Base-by-base conservation (phyloP, 2,113 vertebrate genomes). In the Prolemur simus region DNA sequence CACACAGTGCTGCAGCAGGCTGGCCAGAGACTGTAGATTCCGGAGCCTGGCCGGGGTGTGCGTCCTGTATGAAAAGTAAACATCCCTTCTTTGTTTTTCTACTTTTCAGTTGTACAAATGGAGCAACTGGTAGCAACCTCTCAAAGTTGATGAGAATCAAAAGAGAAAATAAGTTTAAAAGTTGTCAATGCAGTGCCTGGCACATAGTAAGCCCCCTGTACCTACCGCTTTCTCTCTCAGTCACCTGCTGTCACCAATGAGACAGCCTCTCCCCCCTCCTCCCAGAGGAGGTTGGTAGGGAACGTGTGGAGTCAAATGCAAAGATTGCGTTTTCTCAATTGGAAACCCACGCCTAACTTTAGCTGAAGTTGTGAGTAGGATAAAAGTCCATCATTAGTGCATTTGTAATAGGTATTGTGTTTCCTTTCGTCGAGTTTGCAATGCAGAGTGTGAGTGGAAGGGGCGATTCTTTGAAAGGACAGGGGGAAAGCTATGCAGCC, bases 1-100 rank as follows among this genome's bases (percentile, higher is more conserved):
- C 18, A 64, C 18, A 74, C 21, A 18, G 29, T 8, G 3, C 3
- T 6, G 10, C 5, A 4, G 29, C 6, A 0, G 32, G 20, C 25
- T 66, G 69, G 29, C 27, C 42, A 56, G 69, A 89, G 69, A 69
- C 34, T 11, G 4, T 8, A 15, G 68, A 3, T 47, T n/a, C 63
- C 14, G 9, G 80, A 80, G 14, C 25, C 68, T 42, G n/a, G 84
- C 37, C 47, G 6, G n/a, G n/a, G 52, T 39, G 8, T 25, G 21
- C 27, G 0, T 80, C 76, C 27, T 45, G 64, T 14, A 27, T 66
- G 80, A 71, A 54, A 83, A 89, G 58, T 34, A 84, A 64, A 27
- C 37, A 45, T 23, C 29, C 23, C 29, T 3, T 27, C 29, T 39
- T 32, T 42, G 34, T 47, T 47, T 25, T n/a, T 56, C 66, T 15